These are phyloP conservation scores for Naso thynnoides DNA, from an alignment of 2,797 vertebrate species.

Conservation along the genomic window DNA sequence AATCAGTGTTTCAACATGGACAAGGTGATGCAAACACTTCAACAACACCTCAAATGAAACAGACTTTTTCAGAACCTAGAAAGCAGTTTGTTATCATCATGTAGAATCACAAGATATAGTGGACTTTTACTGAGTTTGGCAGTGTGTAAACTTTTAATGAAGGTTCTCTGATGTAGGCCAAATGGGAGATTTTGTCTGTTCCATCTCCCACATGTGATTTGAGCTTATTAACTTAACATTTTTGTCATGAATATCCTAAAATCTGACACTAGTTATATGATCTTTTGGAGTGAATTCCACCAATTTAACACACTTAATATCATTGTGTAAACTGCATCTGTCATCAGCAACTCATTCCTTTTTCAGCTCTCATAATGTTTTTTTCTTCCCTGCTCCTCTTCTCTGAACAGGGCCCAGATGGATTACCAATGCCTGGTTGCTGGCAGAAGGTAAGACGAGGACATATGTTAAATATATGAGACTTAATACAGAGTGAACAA, in stretches of 20 bases:
- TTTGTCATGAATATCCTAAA: background rate
- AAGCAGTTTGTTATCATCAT: background rate
- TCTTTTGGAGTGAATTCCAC: background rate
- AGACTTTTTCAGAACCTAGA: background rate
- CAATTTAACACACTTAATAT: background rate
- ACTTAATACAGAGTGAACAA: constrained; percentile 10
- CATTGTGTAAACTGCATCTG: background rate
- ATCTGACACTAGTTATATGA: background rate
- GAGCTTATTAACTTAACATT: background rate
- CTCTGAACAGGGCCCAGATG: constrained; percentile 93
- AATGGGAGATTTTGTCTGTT: background rate
- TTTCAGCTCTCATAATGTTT: constrained; percentile 45
- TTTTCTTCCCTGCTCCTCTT: constrained; percentile 44
- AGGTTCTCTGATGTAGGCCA: background rate
- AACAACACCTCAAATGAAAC: background rate
- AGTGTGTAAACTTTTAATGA: background rate
- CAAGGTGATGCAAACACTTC: background rate
- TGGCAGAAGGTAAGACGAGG: constrained; percentile 96
- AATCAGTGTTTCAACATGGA: background rate
- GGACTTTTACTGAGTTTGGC: background rate
- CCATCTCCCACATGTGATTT: constrained; percentile 4
- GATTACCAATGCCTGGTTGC: constrained; percentile 99
- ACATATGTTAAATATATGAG: background rate
- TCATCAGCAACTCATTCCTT: background rate
- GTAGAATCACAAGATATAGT: background rate